Evolutionary conservation across 2,113 vertebrate genomes (phyloP).

Genomic region (Gymnarchus niloticus): DNA sequence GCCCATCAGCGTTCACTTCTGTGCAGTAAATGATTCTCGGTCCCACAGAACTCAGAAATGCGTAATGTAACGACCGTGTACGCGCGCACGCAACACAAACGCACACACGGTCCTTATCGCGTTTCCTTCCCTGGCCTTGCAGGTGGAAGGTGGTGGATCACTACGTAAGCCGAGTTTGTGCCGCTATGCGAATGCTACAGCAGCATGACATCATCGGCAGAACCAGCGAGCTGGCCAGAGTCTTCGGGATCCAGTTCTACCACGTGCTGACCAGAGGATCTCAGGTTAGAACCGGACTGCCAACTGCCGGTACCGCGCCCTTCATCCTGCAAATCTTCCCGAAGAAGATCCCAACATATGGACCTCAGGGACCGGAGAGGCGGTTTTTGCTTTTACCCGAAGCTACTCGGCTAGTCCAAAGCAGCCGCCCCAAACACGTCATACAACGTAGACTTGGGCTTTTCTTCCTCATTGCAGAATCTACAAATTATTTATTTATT

Average conservation of each 20-base stretch:
- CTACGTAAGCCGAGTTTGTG: slow-evolving; percentile 78
- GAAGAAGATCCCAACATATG: not conserved
- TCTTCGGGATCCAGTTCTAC: slow-evolving; percentile 96
- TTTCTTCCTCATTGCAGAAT: not conserved
- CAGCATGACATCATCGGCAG: slow-evolving; percentile 87
- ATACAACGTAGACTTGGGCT: too few relatives aligned
- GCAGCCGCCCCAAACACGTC: not conserved
- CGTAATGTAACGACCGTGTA: too few relatives aligned
- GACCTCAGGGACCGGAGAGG: not conserved
- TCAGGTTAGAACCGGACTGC: slow-evolving; percentile 50
- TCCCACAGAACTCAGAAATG: too few relatives aligned
- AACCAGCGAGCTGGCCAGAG: slow-evolving; percentile 90
- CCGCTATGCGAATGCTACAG: slow-evolving; percentile 81
- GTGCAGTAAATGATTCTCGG: too few relatives aligned
- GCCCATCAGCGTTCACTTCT: too few relatives aligned
- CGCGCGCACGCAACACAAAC: not conserved
- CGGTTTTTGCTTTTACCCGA: not conserved
- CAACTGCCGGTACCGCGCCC: not conserved
- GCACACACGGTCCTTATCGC: not conserved
- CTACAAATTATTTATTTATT: too few relatives aligned
- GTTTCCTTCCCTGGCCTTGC: slow-evolving; percentile 22
- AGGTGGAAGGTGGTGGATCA: slow-evolving; percentile 97
- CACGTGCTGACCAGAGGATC: slow-evolving; percentile 94
- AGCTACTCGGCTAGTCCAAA: too few relatives aligned
- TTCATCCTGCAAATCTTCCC: not conserved